Evolutionary conservation across 2,888 invertebrate genomes (phyloP), one percentile per base, ranked within the genome.

Genomic region (Cryptophagus acutangulus): DNA sequence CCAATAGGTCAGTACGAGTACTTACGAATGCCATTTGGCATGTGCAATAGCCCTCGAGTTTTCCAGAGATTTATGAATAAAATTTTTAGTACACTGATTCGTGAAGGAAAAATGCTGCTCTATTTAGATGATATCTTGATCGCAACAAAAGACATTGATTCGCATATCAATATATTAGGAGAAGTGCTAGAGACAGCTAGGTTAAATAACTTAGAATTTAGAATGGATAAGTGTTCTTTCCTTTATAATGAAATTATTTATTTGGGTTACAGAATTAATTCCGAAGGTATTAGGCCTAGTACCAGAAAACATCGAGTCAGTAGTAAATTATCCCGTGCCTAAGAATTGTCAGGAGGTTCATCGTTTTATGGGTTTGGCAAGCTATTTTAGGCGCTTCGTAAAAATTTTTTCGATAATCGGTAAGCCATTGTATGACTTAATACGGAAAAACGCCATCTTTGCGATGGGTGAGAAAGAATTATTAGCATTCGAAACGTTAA

Each of bases 1-100:
- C 54, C 50, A 8, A 37, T 49, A 15, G 58, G 59, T 1, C 59
- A 62, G 31, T 62, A 31, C 36, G 58, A 62, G 44, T 63, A 48
- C 45, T 17, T 46, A n/a, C 46, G 45, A 40, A 59, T 60, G 56
- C 60, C 57, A 2, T 56, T 61, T 44, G 62, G 61, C 1, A 40
- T 58, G 9, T 45, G 35, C 10, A 55, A 52, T 13, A 18, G 5
- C 12, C 26, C 26, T 20, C 26, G 53, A 20, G 26, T 26, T 34
- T 56, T 58, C 17, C 36, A n/a, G 17, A 25, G 41, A 14, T 35
- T 54, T n/a, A 36, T 52, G 14, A 31, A 34, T 14, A 9, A 39
- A 34, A n/a, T n/a, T n/a, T n/a, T n/a, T n/a, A n/a, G n/a, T n/a
- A n/a, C n/a, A n/a, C n/a, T n/a, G n/a, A n/a, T n/a, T n/a, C n/a